Evolutionary conservation across 2,113 vertebrate genomes (phyloP), one percentile per base, ranked within the genome.

Genomic region (Petromus typicus): DNA sequence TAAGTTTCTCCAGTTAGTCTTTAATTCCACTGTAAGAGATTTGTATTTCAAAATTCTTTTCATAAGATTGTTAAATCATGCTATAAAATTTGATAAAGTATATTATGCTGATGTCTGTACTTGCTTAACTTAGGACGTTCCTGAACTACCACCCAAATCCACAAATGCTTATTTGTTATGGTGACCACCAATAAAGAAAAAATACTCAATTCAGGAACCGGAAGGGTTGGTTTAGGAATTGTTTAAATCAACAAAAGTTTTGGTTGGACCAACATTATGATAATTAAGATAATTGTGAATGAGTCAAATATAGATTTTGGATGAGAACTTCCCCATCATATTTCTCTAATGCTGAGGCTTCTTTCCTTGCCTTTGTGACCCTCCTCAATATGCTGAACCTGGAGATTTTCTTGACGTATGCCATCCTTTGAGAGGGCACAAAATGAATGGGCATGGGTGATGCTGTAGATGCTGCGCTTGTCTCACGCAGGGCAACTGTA

Each of bases 31-130:
- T 67, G 23, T 94, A 80, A 82, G 11, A 17, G 56, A 54, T 71
- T 91, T 82, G 8, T 66, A 84, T 61, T 92, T 93, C 89, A 18
- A 90, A 89, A 83, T 61, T 76, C 85, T 61, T 90, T 91, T 89
- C 64, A 66, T 32, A 32, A 25, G 34, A 11, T 75, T 81, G 22
- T 30, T 57, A 85, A 37, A 93, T 18, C 84, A 82, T 32, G 40
- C 17, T 37, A 59, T 3, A 84, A n/a, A 54, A 96, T 86, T 84
- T 93, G 69, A 80, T 64, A 91, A 89, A 95, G 85, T 67, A 82
- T 11, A 91, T 89, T 91, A 95, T 93, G 51, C n/a, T 43, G 25
- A 82, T 51, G 18, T 34, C 81, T 54, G 59, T 85, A 67, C 78
- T 92, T 86, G 80, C 40, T 91, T 86, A 90, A 12, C 13, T 37